Evolutionary conservation across 2,797 vertebrate species (phyloP).

Genomic region (Lepus oiostolus): DNA sequence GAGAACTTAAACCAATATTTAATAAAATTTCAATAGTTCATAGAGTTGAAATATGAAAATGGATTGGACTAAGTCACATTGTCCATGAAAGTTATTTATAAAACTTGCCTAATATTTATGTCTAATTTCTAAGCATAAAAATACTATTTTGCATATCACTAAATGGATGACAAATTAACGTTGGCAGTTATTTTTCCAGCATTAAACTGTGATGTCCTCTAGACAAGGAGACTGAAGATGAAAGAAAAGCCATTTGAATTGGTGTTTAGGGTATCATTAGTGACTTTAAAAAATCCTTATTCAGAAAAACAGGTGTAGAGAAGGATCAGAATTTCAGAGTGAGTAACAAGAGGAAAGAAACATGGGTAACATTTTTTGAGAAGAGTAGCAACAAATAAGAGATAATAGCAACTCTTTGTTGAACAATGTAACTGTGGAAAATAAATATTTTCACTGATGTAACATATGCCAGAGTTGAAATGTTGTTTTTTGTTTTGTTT

Average conservation of each 20-base stretch:
- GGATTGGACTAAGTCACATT: not conserved
- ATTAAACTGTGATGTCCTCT: conserved; percentile 38
- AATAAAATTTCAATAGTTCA: conserved; percentile 26
- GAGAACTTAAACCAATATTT: not conserved
- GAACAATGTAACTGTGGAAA: not conserved
- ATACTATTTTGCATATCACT: conserved; percentile 34
- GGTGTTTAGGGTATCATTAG: not conserved
- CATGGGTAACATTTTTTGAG: not conserved
- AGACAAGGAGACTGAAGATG: not conserved
- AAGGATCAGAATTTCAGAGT: conserved; percentile 7
- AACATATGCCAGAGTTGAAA: not conserved
- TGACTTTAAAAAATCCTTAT: conserved; percentile 2
- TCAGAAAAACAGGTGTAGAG: not conserved
- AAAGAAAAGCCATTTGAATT: conserved; percentile 16
- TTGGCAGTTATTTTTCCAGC: conserved; percentile 39
- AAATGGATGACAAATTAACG: conserved; percentile 50
- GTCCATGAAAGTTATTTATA: conserved; percentile 36
- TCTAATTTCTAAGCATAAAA: conserved; percentile 1
- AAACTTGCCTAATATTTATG: conserved; percentile 61
- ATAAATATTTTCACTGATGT: not conserved
- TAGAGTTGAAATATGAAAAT: conserved; percentile 57
- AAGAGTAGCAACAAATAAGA: not conserved
- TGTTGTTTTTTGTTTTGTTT: too few species aligned
- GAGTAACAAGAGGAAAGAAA: not conserved
- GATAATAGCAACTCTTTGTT: not conserved